Conservation (phyloP, 1,140 invertebrate genomes). For the Platorchestia sp. region DNA sequence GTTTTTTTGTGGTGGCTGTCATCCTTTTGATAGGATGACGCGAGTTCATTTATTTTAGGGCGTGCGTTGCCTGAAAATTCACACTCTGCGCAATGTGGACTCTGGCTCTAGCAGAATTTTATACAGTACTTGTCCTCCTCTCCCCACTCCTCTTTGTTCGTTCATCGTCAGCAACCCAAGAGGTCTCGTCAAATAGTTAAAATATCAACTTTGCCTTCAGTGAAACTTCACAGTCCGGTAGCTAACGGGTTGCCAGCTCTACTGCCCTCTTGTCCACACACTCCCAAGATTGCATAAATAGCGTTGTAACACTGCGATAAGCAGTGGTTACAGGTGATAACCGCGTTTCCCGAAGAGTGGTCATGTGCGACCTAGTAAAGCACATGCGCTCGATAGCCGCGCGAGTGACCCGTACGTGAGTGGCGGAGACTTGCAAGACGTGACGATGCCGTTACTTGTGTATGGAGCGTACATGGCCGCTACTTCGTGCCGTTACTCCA, state of each 20-base stretch:
- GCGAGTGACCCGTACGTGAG: constrained; percentile 37
- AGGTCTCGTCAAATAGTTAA: not conserved
- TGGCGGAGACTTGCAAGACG: not conserved
- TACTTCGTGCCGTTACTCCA: not conserved
- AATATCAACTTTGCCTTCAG: not conserved
- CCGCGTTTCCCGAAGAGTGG: not conserved
- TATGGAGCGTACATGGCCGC: not conserved
- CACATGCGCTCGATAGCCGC: not conserved
- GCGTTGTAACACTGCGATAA: not conserved
- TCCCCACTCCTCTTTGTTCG: not conserved
- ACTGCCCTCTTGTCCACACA: not conserved
- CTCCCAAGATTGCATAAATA: not conserved
- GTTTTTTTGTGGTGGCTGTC: not conserved
- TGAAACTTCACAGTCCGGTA: not conserved
- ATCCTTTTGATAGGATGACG: not conserved
- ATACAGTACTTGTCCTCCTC: not conserved
- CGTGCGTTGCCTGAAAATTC: not conserved
- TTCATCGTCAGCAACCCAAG: not conserved
- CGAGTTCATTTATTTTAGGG: not conserved
- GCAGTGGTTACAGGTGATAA: not conserved
- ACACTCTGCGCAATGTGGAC: not conserved
- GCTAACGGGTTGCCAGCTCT: not conserved
- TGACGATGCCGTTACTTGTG: constrained; percentile 39
- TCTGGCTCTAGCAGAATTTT: not conserved
- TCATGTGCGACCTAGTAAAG: constrained; percentile 13